Evolutionary conservation across 2,888 invertebrate species (phyloP), one percentile per base, ranked within the genome.

Genomic region (Eugnorisma glareosa): DNA sequence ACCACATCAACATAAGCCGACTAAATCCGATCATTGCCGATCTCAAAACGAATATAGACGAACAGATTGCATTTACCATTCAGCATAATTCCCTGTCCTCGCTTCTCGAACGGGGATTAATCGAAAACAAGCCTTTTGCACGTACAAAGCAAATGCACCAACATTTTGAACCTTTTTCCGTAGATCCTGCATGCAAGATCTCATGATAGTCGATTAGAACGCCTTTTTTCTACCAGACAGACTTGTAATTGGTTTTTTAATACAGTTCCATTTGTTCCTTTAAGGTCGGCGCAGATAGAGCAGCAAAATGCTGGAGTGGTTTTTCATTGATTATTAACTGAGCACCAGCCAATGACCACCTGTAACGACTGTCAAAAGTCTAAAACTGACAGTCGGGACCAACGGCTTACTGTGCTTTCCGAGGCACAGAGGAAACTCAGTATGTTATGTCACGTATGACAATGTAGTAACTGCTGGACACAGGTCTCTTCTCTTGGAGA

Each of bases 1-100:
- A 63, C 24, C 15, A 74, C 24, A 43, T 67, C 18, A 59, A 75
- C 35, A 59, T 43, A 57, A 71, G 11, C 48, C 43, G 5, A 51
- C 15, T 45, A 67, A 31, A 57, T 28, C 48, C 75, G 67, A 81
- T 75, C 57, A 48, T 57, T 37, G 6, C 48, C 63, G 67, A 82
- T 15, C 18, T 59, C 40, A 13, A 82, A 74, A 18, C 72, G 67
- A 68, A 68, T 35, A 31, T 11, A 64, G 1, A 51, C 59, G 43
- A 74, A 68, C 73, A 73, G 67, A 86, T 80, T 74, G 76, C 71
- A 77, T 74, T 76, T 24, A 51, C 45, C 67, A 81, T 83, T 77
- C 70, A 21, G 48, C 48, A 75, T 77, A 75, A 85, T 77, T 71
- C 73, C 67, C 63, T 61, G 37, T 69, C n/a, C 37, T n/a, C 24